These are phyloP conservation scores for Actinia equina DNA, from an alignment of 64 coral and sea anemone genomes.

Conservation along the genomic window DNA sequence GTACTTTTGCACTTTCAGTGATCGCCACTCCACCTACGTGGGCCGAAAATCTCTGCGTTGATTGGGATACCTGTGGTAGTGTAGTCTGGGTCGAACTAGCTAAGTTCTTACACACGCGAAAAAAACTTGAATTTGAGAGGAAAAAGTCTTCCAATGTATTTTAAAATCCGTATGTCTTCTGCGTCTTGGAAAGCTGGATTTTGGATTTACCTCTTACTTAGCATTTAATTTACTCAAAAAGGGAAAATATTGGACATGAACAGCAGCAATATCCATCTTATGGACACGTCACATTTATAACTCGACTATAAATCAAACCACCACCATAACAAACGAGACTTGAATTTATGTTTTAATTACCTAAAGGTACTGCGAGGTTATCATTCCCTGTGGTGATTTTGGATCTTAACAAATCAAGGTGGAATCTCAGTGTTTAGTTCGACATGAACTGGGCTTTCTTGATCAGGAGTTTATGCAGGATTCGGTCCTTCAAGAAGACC, in stretches of 20 bases:
- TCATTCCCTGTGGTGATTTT: not conserved
- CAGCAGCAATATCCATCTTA: not conserved
- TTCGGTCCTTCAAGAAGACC: constrained; percentile 75
- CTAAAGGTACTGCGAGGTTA: not conserved
- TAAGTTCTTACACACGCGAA: not conserved
- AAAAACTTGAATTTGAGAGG: not conserved
- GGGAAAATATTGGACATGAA: not conserved
- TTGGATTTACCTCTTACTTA: not conserved
- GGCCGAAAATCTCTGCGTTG: not conserved
- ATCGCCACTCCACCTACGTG: no score
- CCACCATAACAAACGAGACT: not conserved
- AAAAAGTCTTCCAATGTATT: not conserved
- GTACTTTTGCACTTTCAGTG: no score
- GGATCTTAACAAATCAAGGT: not conserved
- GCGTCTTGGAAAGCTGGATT: not conserved
- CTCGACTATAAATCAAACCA: not conserved
- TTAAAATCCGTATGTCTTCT: not conserved
- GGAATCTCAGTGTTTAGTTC: not conserved
- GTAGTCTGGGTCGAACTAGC: not conserved
- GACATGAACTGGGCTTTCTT: constrained; percentile 43
- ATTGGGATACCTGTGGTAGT: not conserved
- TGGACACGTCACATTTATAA: not conserved
- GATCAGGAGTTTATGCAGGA: constrained; percentile 57
- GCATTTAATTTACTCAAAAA: not conserved
- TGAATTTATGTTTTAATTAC: not conserved